Evolutionary conservation across 2,797 vertebrate genomes (phyloP), one percentile per base, ranked within the genome.

Genomic region (Halcyon chelicuti): DNA sequence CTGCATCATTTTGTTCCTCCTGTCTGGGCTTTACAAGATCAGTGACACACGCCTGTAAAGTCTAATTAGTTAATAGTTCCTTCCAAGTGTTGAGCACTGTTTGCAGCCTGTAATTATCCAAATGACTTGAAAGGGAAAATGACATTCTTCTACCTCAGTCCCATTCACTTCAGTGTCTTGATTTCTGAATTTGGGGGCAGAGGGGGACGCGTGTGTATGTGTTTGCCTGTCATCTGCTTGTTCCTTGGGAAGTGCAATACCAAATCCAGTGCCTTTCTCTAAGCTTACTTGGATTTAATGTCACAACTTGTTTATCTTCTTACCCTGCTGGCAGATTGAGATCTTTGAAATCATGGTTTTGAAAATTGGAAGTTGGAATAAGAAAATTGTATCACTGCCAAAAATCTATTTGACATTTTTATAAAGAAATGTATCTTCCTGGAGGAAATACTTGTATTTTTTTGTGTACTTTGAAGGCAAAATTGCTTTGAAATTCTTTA

Each of bases 401-500:
- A 94, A 93, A 92, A 60, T n/a, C 21, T 29, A 26, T 71, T 74
- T 93, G 83, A 46, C 16, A 8, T 77, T 96, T 94, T 88, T 58
- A 44, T 79, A 49, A 80, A 94, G 72, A 65, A 86, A 61, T 5
- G 2, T 46, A 1, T 76, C 25, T 52, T 72, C 35, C n/a, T 77
- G 62, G 20, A 78, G 58, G 39, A 91, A 84, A 70, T 85, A 62
- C 19, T 3, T 7, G 26, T 39, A 70, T 86, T 80, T 77, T 20
- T 83, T 77, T 10, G 6, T 88, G 29, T 79, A 68, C 35, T 86
- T 92, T 83, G 33, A 62, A 55, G 40, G 25, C 40, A 62, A 58
- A 93, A 80, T 51, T 75, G n/a, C 42, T 90, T 63, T 88, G 65
- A 75, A 33, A 35, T 74, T 81, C 7, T 90, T 72, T 60, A 63